These are phyloP conservation scores for Pithys albifrons DNA, from an alignment of 2,113 vertebrate genomes.

Conservation along the genomic window DNA sequence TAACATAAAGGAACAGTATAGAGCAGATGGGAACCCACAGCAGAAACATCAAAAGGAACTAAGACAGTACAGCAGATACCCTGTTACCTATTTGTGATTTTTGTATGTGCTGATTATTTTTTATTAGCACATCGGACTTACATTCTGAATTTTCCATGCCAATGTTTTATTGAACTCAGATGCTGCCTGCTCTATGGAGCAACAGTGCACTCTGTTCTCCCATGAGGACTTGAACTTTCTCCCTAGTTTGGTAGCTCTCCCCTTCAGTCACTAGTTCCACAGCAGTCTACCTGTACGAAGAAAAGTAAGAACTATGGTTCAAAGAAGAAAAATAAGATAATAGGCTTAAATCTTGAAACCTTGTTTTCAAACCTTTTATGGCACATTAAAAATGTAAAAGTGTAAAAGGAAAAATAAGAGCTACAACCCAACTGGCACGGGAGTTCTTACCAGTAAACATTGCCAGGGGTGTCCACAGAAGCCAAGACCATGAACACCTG, in stretches of 20 bases:
- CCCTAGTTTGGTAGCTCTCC: neutral
- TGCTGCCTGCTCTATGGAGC: neutral
- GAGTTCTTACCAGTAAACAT: neutral
- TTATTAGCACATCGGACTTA: neutral
- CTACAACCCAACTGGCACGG: neutral
- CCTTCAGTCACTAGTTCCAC: neutral
- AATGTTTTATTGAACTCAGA: neutral
- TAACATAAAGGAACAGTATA: neutral
- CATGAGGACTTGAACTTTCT: neutral
- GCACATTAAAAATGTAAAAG: neutral
- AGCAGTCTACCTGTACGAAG: neutral
- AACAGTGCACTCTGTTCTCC: neutral
- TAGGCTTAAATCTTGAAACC: neutral
- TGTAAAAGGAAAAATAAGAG: neutral
- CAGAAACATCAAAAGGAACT: neutral
- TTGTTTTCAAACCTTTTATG: neutral
- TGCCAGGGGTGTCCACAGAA: neutral
- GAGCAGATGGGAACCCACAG: rapidly evolving
- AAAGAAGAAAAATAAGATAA: neutral
- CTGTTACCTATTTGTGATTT: neutral
- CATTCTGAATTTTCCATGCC: neutral
- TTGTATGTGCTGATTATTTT: neutral
- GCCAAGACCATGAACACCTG: neutral
- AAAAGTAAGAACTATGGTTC: neutral
- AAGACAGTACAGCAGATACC: neutral